These are phyloP conservation scores for Lithophane ornitopus DNA, from an alignment of 2,888 invertebrate genomes.

Conservation along the genomic window DNA sequence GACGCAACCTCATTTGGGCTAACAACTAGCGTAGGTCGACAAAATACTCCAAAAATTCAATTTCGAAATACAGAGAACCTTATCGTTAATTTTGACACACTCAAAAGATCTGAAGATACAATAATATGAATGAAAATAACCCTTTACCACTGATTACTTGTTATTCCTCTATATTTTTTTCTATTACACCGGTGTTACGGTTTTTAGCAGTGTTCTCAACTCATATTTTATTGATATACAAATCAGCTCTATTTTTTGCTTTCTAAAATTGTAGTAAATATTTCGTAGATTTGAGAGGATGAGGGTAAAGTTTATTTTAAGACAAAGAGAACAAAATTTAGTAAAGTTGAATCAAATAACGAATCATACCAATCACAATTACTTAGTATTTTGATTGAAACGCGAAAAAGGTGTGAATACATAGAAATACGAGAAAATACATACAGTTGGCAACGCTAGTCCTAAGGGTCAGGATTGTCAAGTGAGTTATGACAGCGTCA, in stretches of 20 bases:
- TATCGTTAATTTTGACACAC: conserved; percentile 9
- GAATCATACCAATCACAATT: not conserved
- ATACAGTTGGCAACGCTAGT: not conserved
- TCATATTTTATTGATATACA: too few species aligned
- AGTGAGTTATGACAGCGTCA: conserved; percentile 65
- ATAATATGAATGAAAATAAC: conserved; percentile 1
- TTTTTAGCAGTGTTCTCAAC: not conserved
- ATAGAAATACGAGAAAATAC: not conserved
- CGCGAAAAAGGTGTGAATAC: not conserved
- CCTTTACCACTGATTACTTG: too few species aligned
- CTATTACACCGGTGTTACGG: conserved; percentile 2
- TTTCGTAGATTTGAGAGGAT: not conserved
- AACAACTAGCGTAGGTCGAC: not conserved
- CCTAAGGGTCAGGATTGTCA: conserved; percentile 48
- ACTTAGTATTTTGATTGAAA: not conserved
- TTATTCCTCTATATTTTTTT: conserved; percentile 30
- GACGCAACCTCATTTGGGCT: not conserved
- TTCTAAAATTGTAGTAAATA: not conserved
- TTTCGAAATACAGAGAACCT: not conserved
- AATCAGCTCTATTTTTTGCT: too few species aligned
- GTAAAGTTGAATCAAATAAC: not conserved
- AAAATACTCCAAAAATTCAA: conserved; percentile 17
- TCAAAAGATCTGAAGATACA: not conserved
- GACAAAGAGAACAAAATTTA: not conserved
- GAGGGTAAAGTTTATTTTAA: too few species aligned